Evolutionary conservation across 2,797 vertebrate genomes (phyloP).

Genomic region (Oceanodroma leucorhoa): DNA sequence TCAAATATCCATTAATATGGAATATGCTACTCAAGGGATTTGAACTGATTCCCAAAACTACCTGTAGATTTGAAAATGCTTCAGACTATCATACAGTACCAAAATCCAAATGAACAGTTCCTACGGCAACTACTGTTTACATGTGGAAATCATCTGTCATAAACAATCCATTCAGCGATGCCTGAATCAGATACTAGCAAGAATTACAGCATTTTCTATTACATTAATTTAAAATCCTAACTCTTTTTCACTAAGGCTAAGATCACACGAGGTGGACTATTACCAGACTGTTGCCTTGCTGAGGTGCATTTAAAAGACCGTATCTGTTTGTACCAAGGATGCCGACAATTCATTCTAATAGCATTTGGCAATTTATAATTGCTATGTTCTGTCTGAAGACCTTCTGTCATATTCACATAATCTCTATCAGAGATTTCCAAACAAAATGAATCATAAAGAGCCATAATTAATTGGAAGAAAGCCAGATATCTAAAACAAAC

Average conservation of each 20-base stretch:
- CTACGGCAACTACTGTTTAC: neutral
- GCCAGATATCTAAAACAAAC: slow-evolving; percentile 40
- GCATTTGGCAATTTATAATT: slow-evolving; percentile 48
- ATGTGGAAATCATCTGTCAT: neutral
- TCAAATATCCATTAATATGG: neutral
- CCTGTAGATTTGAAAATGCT: neutral
- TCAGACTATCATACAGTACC: neutral
- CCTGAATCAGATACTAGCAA: neutral
- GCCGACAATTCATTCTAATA: slow-evolving; percentile 16
- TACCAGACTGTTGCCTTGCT: neutral
- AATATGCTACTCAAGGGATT: neutral
- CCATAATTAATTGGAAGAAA: slow-evolving; percentile 57
- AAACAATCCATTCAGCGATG: neutral
- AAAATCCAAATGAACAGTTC: neutral
- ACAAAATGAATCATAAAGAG: slow-evolving; percentile 56
- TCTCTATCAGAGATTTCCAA: slow-evolving; percentile 34
- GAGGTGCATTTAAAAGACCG: neutral
- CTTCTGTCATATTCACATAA: slow-evolving; percentile 39
- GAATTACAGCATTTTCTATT: neutral
- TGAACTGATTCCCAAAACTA: neutral
- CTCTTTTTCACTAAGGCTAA: neutral
- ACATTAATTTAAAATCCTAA: neutral
- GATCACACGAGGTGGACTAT: neutral
- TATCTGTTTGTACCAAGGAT: slow-evolving; percentile 1
- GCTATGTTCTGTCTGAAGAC: slow-evolving; percentile 41